Evolutionary conservation across 2,888 invertebrate genomes (phyloP).

Genomic region (Volucella inanis): DNA sequence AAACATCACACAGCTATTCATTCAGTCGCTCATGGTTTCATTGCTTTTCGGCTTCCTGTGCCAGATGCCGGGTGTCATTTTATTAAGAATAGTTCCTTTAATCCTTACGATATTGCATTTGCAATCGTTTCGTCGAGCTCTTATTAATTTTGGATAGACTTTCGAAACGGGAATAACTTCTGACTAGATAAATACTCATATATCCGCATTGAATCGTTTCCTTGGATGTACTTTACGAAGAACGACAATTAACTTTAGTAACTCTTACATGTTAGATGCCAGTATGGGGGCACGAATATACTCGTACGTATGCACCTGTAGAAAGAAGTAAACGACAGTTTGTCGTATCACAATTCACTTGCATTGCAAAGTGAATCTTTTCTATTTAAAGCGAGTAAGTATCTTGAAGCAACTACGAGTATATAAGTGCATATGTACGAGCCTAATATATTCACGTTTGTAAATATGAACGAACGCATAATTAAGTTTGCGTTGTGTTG

Average conservation of each 20-base stretch:
- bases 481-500: too few species aligned
- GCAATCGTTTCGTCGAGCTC: constrained; percentile 52
- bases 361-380: constrained; percentile 64
- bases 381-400: constrained; percentile 66
- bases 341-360: constrained; percentile 55
- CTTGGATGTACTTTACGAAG: too few species aligned
- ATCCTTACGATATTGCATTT: constrained; percentile 55
- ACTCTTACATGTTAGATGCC: too few species aligned
- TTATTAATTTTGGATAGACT: constrained; percentile 43
- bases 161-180: not conserved
- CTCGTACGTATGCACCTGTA: too few species aligned
- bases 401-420: constrained; percentile 64
- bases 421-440: too few species aligned
- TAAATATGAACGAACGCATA: too few species aligned
- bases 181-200: too few species aligned
- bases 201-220: too few species aligned
- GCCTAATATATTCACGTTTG: too few species aligned
- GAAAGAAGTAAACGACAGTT: too few species aligned
- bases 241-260: too few species aligned
- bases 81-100: constrained; percentile 30
- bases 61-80: not conserved
- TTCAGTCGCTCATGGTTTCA: constrained; percentile 25
- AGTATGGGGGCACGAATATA: too few species aligned
- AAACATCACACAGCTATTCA: constrained; percentile 12
- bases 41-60: constrained; percentile 15